phyloP scores from a whole-genome alignment of 2,888 invertebrate genomes.

The Ptychoptera contaminata region DNA sequence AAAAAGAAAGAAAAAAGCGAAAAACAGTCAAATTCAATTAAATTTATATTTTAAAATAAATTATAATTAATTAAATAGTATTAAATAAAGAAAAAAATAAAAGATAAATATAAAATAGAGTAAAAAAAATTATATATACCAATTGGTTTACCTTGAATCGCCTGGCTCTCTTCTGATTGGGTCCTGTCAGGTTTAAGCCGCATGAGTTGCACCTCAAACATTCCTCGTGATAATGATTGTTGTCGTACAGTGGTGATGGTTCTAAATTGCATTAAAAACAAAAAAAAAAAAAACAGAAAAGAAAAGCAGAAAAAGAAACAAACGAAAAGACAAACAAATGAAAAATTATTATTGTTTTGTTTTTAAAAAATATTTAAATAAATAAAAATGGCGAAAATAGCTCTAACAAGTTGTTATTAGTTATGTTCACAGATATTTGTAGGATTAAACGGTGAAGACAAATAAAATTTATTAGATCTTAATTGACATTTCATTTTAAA shows the following conservation, averaged over 20 bases:
- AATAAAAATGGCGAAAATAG: too few relatives aligned
- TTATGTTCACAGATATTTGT: too few relatives aligned
- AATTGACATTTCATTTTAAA: too few relatives aligned
- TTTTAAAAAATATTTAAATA: too few relatives aligned
- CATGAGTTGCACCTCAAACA: conserved; percentile 93
- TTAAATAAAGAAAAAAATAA: background rate
- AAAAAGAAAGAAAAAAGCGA: background rate
- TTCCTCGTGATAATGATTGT: conserved; percentile 95
- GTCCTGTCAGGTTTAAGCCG: conserved; percentile 81
- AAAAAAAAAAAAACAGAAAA: conserved; percentile 2
- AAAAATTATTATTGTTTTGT: background rate
- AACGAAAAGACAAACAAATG: background rate
- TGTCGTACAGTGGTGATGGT: conserved; percentile 82
- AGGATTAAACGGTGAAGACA: too few relatives aligned
- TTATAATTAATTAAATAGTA: too few relatives aligned
- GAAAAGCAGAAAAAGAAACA: conserved; percentile 4
- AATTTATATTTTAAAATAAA: background rate
- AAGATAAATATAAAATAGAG: background rate
- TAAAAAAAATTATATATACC: background rate
- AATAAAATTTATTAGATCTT: too few relatives aligned
- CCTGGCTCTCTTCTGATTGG: conserved; percentile 58
- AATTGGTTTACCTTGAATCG: conserved; percentile 37
- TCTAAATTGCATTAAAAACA: conserved; percentile 40
- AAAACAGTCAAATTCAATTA: background rate
- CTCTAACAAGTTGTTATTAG: too few relatives aligned